Base-by-base conservation (phyloP, 2,113 vertebrate genomes). In the Aldabrachelys gigantea region DNA sequence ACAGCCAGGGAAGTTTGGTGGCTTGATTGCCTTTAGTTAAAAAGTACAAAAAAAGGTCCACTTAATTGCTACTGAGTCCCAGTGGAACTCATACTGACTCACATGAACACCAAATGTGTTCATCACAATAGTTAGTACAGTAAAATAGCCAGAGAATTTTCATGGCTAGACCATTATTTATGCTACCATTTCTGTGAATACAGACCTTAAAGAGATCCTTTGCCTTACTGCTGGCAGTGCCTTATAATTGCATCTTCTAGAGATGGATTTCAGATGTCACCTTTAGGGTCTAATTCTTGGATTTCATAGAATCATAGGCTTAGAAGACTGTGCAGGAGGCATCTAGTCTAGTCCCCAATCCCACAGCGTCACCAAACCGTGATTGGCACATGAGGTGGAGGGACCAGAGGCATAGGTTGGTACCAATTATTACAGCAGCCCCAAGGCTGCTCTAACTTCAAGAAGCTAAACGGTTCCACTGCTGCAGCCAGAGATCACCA, bases 211-310 rank as follows among this genome's bases (percentile, higher is more conserved):
- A 85, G n/a, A 83, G 53, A 92, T 31, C 8, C 1, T 41, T 80
- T 87, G 35, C 69, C 59, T 41, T 81, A 22, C 12, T 0, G 4
- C 1, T n/a, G 49, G 1, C 27, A 1, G 6, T 17, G 16, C 90
- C 27, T 80, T 5, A 54, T 88, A 93, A 80, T 4, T 12, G 2
- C 0, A 0, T 90, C 94, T 97, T 93, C 84, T 90, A 69, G 80
- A 82, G 89, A 59, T 91, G 1, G 1, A 35, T 94, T 93, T 90
- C 0, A 0, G 80, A 44, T 41, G 81, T 87, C 91, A 92, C 88
- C 89, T 92, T 92, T 95, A 91, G 57, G 57, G 24, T 16, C 22
- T 69, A 95, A 69, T 91, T 95, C 95, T 86, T 65, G 84, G 54
- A 7, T 38, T 72, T 38, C 19, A 72, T 22, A 72, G 65, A 72